Evolutionary conservation across 1,140 invertebrate species (phyloP).

Genomic region (Plectrocnemia conspersa): DNA sequence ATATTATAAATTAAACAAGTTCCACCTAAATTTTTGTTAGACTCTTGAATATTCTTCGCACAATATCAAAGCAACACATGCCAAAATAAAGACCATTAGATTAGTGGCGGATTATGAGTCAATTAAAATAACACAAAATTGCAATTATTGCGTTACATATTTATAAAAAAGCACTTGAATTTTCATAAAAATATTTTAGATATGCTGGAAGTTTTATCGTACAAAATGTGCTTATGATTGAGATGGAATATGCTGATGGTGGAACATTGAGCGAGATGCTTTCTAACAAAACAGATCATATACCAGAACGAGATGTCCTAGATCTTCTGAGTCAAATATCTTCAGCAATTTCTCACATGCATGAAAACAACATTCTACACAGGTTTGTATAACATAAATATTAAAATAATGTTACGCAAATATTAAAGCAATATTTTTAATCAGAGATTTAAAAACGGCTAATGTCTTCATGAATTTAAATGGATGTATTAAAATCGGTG

Average conservation of each 20-base stretch:
- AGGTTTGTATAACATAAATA: constrained; percentile 45
- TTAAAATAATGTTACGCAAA: background rate
- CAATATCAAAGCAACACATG: too few species aligned
- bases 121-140: too few species aligned
- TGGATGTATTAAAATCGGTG: constrained; percentile 64
- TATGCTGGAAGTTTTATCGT: constrained; percentile 74
- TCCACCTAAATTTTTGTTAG: too few species aligned
- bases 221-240: constrained; percentile 69
- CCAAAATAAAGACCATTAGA: too few species aligned
- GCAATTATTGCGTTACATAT: too few species aligned
- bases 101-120: constrained; percentile 7
- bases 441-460: constrained; percentile 71
- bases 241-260: constrained; percentile 79
- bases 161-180: too few species aligned
- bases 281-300: constrained; percentile 45
- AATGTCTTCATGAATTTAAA: constrained; percentile 73
- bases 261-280: constrained; percentile 68
- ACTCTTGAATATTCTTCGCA: too few species aligned
- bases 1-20: too few species aligned
- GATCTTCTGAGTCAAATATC: constrained; percentile 67
- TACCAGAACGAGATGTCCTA: constrained; percentile 60
- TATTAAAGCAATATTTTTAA: constrained; percentile 16
- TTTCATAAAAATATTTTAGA: too few species aligned
- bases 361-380: constrained; percentile 69
- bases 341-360: constrained; percentile 66